Conservation (phyloP, 2,888 invertebrate genomes). For the Nemotelus nigrinus region DNA sequence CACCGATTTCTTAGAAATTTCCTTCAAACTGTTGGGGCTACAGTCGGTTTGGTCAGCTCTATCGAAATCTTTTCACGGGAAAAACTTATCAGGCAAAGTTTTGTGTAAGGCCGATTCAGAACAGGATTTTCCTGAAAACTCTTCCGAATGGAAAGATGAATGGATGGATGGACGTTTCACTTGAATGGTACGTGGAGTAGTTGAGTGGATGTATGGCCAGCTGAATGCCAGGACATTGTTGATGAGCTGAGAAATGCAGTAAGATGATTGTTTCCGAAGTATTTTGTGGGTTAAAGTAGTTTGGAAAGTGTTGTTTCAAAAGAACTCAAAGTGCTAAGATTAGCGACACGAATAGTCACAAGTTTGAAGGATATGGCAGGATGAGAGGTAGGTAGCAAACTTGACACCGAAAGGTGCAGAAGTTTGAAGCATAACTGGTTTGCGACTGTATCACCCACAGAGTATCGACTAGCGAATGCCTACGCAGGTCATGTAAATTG, state of each 20-base stretch:
- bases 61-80: constrained; percentile 28
- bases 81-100: constrained; percentile 38
- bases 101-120: neutral
- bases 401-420: too few relatives aligned
- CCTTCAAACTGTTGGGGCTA: neutral
- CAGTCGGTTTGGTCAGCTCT: neutral
- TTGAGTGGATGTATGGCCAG: constrained; percentile 21
- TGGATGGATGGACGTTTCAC: too few relatives aligned
- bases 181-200: too few relatives aligned
- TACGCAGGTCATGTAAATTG: too few relatives aligned
- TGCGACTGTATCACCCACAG: too few relatives aligned
- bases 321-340: too few relatives aligned
- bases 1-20: neutral
- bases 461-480: too few relatives aligned
- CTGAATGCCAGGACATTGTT: constrained; percentile 25
- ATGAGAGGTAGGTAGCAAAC: neutral
- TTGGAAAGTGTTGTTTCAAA: constrained; percentile 8
- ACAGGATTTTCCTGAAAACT: too few relatives aligned
- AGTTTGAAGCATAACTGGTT: too few relatives aligned
- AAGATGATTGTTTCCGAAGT: constrained; percentile 30
- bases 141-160: too few relatives aligned
- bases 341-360: neutral
- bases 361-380: neutral
- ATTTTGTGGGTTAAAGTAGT: neutral
- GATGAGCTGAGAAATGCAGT: constrained; percentile 38